A percentile compares a stretch with the other conserved stretches of the same genome.
phyloP scores from a whole-genome alignment of 2,113 vertebrate genomes.

The Salminus brasiliensis region DNA sequence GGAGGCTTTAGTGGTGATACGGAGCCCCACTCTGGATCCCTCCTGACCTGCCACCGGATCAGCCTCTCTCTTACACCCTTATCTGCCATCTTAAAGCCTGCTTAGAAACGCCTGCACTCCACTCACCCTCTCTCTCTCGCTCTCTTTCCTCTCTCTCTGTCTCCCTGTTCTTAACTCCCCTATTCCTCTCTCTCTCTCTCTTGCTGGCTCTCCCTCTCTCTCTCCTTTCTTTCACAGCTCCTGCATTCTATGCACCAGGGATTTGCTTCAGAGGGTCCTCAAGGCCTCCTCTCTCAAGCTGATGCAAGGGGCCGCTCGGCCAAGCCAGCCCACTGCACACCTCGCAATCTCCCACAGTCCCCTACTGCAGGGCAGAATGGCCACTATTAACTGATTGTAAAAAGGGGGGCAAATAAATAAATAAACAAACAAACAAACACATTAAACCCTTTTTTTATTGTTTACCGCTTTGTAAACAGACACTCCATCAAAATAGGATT shows the following conservation, averaged over 20 bases:
- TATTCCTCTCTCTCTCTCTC: conserved; percentile 25
- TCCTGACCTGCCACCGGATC: conserved; percentile 53
- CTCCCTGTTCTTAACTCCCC: conserved; percentile 27
- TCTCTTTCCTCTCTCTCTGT: conserved; percentile 19
- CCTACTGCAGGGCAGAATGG: conserved; percentile 17
- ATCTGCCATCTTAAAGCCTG: conserved; percentile 62
- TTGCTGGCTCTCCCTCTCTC: not conserved
- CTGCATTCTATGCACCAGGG: conserved; percentile 35
- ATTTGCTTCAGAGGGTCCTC: conserved; percentile 40
- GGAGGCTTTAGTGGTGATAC: conserved; percentile 50
- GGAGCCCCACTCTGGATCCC: conserved; percentile 43
- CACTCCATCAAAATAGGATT: conserved; percentile 56
- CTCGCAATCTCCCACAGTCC: conserved; percentile 43
- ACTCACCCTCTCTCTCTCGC: conserved; percentile 33
- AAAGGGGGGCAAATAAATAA: conserved; percentile 37
- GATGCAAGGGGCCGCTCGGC: not conserved
- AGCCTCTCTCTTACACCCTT: conserved; percentile 55
- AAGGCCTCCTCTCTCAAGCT: not conserved
- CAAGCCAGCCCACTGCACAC: not conserved
- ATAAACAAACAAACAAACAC: conserved; percentile 48
- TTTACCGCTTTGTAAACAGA: conserved; percentile 58
- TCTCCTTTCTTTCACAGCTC: conserved; percentile 33
- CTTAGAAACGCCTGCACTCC: conserved; percentile 54
- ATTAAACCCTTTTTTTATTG: conserved; percentile 36
- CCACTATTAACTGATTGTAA: conserved; percentile 47